A percentile compares a stretch with the other conserved stretches of the same genome.
These are phyloP conservation scores for Apoda limacodes DNA, from an alignment of 2,888 invertebrate genomes.

Conservation along the genomic window DNA sequence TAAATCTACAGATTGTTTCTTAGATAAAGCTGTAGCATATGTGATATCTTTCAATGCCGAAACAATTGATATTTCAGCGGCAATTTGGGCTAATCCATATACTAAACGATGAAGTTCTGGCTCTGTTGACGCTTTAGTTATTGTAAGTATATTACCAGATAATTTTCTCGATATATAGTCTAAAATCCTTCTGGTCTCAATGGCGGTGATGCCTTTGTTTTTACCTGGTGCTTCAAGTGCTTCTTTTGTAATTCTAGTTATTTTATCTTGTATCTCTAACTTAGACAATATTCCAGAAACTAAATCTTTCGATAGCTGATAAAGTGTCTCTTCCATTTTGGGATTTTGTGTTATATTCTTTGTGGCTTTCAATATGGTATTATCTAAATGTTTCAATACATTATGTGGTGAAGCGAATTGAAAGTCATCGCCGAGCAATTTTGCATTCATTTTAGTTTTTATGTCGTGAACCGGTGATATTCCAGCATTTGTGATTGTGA, in stretches of 20 bases:
- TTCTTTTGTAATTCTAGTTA: conserved; percentile 55
- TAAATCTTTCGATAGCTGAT: conserved; percentile 54
- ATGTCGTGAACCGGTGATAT: conserved; percentile 57
- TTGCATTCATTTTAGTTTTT: conserved; percentile 35
- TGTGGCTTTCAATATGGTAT: conserved; percentile 40
- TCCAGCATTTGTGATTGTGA: conserved; percentile 31
- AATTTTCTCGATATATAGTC: conserved; percentile 59
- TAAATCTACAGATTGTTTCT: conserved; percentile 56
- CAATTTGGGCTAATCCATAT: conserved; percentile 59
- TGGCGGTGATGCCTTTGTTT: conserved; percentile 57
- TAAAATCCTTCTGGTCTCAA: conserved; percentile 56
- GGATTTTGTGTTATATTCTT: conserved; percentile 56
- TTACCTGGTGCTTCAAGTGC: conserved; percentile 57
- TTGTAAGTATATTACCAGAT: conserved; percentile 50
- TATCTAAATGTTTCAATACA: conserved; percentile 47
- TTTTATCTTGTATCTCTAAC: conserved; percentile 59
- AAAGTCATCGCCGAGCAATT: conserved; percentile 29
- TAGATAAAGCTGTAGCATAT: conserved; percentile 50
- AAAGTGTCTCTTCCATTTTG: conserved; percentile 52
- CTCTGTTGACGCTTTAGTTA: conserved; percentile 56
- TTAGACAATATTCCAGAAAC: conserved; percentile 55
- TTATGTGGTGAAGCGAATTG: conserved; percentile 43
- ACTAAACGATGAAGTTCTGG: conserved; percentile 58
- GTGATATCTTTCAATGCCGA: conserved; percentile 59
- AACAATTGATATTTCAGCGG: conserved; percentile 58